These are phyloP conservation scores for Sebastes schlegelii DNA, from an alignment of 2,113 vertebrate genomes.

Conservation along the genomic window DNA sequence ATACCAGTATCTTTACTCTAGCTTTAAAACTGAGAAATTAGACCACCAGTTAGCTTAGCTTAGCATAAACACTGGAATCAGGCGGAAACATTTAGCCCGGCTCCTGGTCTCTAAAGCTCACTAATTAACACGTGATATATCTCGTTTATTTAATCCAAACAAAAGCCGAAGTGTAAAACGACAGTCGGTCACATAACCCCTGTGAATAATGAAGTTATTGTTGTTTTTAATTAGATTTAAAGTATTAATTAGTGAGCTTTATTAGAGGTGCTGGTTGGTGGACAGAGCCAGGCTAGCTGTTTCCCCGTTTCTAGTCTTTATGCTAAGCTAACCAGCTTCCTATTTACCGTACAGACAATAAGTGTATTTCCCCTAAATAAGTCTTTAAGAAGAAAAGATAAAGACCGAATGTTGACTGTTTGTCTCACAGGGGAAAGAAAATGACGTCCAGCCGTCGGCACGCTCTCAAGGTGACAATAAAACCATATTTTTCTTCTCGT, in stretches of 20 bases:
- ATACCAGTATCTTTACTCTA: too few relatives aligned
- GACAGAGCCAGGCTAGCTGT: background rate
- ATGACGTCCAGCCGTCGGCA: conserved; percentile 91
- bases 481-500: fast-evolving
- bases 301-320: background rate
- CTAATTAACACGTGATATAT: background rate
- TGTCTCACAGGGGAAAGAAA: conserved; percentile 80
- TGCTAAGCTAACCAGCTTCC: background rate
- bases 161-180: too few relatives aligned
- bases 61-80: background rate
- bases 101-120: background rate
- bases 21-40: too few relatives aligned
- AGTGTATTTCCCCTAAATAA: too few relatives aligned
- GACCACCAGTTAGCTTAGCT: background rate
- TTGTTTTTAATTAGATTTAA: background rate
- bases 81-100: background rate
- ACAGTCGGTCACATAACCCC: too few relatives aligned
- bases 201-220: too few relatives aligned
- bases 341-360: background rate
- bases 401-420: background rate
- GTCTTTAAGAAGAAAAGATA: too few relatives aligned
- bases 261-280: background rate
- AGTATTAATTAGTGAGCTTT: background rate
- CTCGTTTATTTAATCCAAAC: too few relatives aligned
- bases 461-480: conserved; percentile 91